Evolutionary conservation across 2,113 vertebrate genomes (phyloP).

Genomic region (Stercorarius parasiticus): DNA sequence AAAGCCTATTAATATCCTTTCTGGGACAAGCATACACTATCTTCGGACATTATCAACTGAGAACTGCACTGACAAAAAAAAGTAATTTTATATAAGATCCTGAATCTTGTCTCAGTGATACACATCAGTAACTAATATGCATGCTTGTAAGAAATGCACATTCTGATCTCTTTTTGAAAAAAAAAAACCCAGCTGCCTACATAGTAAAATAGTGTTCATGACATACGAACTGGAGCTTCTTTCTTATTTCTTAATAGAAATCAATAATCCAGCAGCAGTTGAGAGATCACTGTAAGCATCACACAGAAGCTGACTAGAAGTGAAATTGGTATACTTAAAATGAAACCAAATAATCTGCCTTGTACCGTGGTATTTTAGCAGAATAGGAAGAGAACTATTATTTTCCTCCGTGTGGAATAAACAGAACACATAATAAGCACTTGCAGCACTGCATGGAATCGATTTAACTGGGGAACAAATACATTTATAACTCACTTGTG

Average conservation of each 20-base stretch:
- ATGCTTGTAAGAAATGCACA: not conserved
- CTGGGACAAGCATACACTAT: not conserved
- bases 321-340: slow-evolving; percentile 20
- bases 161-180: not conserved
- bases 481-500: slow-evolving; percentile 61
- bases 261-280: not conserved
- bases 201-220: not conserved
- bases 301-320: slow-evolving; percentile 4
- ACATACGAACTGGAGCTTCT: not conserved
- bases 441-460: slow-evolving; percentile 49
- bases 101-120: not conserved
- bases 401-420: slow-evolving; percentile 54
- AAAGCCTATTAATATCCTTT: not conserved
- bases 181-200: not conserved
- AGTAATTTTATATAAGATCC: not conserved
- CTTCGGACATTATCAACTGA: not conserved
- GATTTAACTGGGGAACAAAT: slow-evolving; percentile 60
- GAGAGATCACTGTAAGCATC: not conserved
- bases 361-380: slow-evolving; percentile 6
- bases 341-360: slow-evolving; percentile 10
- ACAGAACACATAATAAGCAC: slow-evolving; percentile 39
- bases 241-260: not conserved
- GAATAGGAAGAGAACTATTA: slow-evolving; percentile 14
- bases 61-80: not conserved
- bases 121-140: not conserved